Base-by-base conservation (phyloP, 2,888 invertebrate species). In the Abscondita cerata region DNA sequence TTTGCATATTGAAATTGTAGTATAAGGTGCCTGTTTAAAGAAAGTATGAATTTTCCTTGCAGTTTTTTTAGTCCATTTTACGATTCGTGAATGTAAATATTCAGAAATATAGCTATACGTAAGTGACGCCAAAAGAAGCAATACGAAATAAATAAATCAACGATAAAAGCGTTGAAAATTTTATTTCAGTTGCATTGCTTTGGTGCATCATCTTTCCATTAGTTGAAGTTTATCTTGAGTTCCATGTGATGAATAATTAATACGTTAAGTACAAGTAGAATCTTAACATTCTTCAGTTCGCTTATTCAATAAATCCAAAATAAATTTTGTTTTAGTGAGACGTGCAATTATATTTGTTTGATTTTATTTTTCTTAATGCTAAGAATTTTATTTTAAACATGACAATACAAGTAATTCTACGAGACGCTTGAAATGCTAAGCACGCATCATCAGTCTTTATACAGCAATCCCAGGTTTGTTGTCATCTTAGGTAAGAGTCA, bases 1-100 rank as follows among this genome's bases (percentile, higher is more conserved):
- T 63, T 66, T 63, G 66, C 66, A 66, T 66, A 55, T 60, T 56
- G 60, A 66, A 63, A 66, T 60, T 63, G 60, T 58, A 51, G 54
- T 54, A 57, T 52, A 54, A 57, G 52, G 47, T 52, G 56, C 46
- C 31, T 61, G 51, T 55, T 55, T 55, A 55, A 44, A 33, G 55
- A 61, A 25, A 25, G 4, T 25, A 6, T 25, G 2, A 25, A 51
- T 50, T 46, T 50, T 40, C 52, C 46, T 48, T 34, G 50, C 55
- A 50, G 47, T 52, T 50, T 55, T 51, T 44, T 44, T 47, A 48
- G 34, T 31, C 38, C 36, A 50, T 60, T 60, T 55, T 60, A 55
- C 54, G 50, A 51, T 44, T 36, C 41, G 40, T 6, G 50, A 60
- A 60, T 60, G 41, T 60, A 55, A 54, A 55, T 60, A 59, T 53